Conservation (phyloP, 2,113 vertebrate genomes). For the Hippocampus abdominalis region DNA sequence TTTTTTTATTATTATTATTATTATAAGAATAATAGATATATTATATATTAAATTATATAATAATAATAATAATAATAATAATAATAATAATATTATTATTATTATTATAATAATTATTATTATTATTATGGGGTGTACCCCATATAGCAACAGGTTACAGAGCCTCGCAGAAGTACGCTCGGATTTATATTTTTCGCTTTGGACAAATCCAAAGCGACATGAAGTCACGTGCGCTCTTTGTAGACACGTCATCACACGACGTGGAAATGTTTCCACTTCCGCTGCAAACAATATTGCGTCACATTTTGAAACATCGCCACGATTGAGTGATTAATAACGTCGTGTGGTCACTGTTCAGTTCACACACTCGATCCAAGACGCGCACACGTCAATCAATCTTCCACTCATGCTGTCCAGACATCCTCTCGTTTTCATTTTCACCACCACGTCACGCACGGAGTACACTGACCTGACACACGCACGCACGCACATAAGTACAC, state of each 20-base stretch:
- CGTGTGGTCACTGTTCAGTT: no score
- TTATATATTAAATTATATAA: no score
- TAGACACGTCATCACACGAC: constrained; percentile 6
- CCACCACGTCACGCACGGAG: background rate
- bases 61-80: no score
- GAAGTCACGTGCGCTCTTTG: constrained; percentile 4
- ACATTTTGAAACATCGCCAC: constrained; percentile 11
- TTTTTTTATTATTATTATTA: no score
- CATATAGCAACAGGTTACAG: background rate
- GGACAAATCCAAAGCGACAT: background rate
- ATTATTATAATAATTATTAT: background rate
- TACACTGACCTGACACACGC: constrained; percentile 16
- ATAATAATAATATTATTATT: no score
- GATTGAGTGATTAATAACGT: background rate
- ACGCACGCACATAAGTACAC: constrained; percentile 26
- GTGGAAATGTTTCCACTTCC: constrained; percentile 30
- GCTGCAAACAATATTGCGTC: constrained; percentile 48
- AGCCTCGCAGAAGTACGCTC: background rate
- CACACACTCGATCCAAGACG: no score
- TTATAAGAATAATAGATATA: no score
- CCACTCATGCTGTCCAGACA: background rate
- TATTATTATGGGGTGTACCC: constrained; percentile 48
- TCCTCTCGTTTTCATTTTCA: background rate
- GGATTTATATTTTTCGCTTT: background rate
- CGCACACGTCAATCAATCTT: background rate